Conservation (phyloP, 2,113 vertebrate species). For the Alethe diademata region DNA sequence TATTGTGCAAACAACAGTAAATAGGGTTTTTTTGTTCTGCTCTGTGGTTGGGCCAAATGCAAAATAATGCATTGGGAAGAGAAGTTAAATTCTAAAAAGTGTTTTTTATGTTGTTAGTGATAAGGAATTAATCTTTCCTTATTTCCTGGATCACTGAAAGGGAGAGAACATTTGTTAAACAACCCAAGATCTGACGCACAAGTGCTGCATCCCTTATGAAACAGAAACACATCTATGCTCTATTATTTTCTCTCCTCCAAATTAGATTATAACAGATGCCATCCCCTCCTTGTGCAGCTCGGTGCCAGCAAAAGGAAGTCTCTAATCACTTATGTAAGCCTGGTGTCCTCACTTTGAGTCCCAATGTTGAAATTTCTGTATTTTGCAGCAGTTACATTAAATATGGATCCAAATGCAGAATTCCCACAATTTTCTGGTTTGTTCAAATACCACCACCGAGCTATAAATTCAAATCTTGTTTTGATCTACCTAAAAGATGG, state of each 20-base stretch:
- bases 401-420: not conserved
- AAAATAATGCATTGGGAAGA: not conserved
- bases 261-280: constrained; percentile 36
- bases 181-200: not conserved
- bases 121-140: not conserved
- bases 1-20: not conserved
- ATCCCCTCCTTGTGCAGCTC: not conserved
- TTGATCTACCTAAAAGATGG: not conserved
- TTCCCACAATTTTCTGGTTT: not conserved
- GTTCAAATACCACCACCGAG: not conserved
- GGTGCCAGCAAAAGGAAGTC: constrained; percentile 1
- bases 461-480: not conserved
- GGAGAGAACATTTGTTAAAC: not conserved
- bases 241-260: constrained; percentile 36
- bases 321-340: not conserved
- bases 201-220: not conserved
- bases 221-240: not conserved
- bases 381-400: not conserved
- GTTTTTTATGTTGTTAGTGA: not conserved
- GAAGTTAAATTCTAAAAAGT: not conserved
- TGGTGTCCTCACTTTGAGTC: not conserved
- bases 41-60: not conserved
- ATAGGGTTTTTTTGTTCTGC: not conserved
- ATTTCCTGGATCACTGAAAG: not conserved
- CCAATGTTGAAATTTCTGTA: not conserved